Conservation (phyloP, 2,797 vertebrate species). For the Sarcophilus harrisii region DNA sequence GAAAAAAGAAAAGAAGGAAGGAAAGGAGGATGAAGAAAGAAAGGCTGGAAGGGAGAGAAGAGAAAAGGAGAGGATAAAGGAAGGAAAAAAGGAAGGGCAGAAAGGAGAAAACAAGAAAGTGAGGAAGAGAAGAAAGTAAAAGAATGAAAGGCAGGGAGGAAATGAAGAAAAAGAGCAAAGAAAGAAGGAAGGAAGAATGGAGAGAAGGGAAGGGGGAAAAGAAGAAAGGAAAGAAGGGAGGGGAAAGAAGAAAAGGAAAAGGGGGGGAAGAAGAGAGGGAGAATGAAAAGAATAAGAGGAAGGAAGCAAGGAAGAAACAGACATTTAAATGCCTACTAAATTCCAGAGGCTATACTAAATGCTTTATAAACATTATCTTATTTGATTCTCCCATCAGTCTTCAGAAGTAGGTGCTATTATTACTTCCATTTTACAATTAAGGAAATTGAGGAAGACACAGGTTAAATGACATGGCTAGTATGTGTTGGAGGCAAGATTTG, state of each 20-base stretch:
- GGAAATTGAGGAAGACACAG: neutral
- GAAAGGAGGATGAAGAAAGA: neutral
- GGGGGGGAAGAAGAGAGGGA: neutral
- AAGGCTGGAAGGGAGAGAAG: too few species aligned
- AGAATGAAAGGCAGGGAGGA: too few species aligned
- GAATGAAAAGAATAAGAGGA: neutral
- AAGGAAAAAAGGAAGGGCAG: fast-evolving
- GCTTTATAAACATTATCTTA: neutral
- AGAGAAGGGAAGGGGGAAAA: neutral
- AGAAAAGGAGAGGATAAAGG: too few species aligned
- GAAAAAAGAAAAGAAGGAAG: too few species aligned
- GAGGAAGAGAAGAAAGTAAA: too few species aligned
- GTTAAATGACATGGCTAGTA: neutral
- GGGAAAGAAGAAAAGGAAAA: neutral
- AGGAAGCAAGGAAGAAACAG: neutral
- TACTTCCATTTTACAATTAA: neutral
- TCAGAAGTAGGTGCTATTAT: neutral
- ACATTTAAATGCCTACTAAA: neutral
- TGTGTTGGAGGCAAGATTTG: neutral
- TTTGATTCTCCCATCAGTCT: neutral
- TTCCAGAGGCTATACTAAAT: neutral
- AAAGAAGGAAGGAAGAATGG: fast-evolving
- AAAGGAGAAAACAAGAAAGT: too few species aligned
- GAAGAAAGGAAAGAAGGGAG: too few species aligned
- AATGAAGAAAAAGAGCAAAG: too few species aligned